Evolutionary conservation across 1,140 invertebrate species (phyloP).

Genomic region (Cotesia typhae): DNA sequence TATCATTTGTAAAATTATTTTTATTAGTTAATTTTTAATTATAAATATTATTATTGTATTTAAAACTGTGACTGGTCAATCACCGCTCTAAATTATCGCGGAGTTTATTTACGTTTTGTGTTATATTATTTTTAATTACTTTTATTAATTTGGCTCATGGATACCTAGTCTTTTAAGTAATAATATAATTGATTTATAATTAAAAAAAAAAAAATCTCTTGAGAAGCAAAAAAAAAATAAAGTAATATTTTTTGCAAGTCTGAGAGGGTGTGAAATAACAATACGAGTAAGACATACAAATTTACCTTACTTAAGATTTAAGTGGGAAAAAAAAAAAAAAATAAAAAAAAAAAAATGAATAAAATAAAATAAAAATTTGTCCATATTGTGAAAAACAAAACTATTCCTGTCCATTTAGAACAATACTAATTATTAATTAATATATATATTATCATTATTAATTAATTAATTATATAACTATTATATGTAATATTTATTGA

Average conservation of each 20-base stretch:
- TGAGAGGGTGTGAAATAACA: constrained; percentile 24
- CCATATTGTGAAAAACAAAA: constrained; percentile 53
- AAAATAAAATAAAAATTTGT: constrained; percentile 43
- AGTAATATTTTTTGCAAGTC: constrained; percentile 50
- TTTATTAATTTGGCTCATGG: constrained; percentile 39
- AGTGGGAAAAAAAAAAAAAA: constrained; percentile 34
- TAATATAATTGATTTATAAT: neutral
- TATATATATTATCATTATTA: constrained; percentile 47
- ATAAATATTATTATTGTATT: neutral
- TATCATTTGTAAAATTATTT: constrained; percentile 29
- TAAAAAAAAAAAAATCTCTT: constrained; percentile 30
- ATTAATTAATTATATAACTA: constrained; percentile 48
- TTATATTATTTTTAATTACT: constrained; percentile 16
- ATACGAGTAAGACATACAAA: constrained; percentile 31
- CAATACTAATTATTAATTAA: constrained; percentile 51
- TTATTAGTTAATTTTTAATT: constrained; percentile 27
- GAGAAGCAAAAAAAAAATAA: constrained; percentile 26
- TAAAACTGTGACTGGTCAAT: constrained; percentile 1
- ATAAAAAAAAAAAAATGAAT: too few species aligned
- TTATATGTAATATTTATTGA: constrained; percentile 60
- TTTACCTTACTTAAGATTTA: constrained; percentile 49
- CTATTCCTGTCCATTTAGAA: constrained; percentile 64
- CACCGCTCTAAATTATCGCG: neutral
- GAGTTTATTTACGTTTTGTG: too few species aligned
- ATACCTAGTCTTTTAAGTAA: constrained; percentile 41